A percentile compares a stretch with the other conserved stretches of the same genome.
Evolutionary conservation across 2,888 invertebrate species (phyloP).

Genomic region (Pyrocoelia pectoralis): DNA sequence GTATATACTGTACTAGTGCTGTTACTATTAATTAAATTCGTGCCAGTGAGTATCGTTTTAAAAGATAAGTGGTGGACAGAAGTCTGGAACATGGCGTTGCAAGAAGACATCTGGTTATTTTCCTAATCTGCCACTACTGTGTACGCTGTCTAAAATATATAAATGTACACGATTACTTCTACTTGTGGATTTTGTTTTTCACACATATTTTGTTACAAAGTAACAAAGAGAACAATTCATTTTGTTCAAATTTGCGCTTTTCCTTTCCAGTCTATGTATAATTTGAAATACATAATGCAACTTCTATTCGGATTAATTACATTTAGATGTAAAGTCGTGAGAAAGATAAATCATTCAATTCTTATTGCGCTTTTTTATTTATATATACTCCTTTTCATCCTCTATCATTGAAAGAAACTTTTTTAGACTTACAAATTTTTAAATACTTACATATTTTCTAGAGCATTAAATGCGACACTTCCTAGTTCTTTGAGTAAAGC

Average conservation of each 20-base stretch:
- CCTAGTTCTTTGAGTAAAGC: no score
- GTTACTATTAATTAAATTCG: constrained; percentile 6
- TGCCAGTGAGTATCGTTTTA: not conserved
- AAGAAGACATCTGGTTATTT: constrained; percentile 4
- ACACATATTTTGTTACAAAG: not conserved
- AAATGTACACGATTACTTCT: not conserved
- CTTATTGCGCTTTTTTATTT: not conserved
- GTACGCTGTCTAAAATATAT: not conserved
- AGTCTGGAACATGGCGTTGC: not conserved
- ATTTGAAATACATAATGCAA: not conserved
- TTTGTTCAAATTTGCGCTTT: not conserved
- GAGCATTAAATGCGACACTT: not conserved
- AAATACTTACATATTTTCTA: not conserved
- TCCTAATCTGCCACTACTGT: not conserved
- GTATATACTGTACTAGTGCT: not conserved
- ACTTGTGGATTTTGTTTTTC: not conserved
- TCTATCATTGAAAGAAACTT: not conserved
- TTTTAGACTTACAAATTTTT: not conserved
- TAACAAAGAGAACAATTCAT: not conserved
- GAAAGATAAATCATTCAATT: constrained; percentile 1
- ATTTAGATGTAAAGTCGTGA: not conserved
- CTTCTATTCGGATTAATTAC: not conserved
- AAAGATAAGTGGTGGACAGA: not conserved
- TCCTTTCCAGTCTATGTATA: not conserved
- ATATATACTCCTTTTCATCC: not conserved